These are phyloP conservation scores for Therioaphis trifolii DNA, from an alignment of 2,888 invertebrate species.

Conservation along the genomic window DNA sequence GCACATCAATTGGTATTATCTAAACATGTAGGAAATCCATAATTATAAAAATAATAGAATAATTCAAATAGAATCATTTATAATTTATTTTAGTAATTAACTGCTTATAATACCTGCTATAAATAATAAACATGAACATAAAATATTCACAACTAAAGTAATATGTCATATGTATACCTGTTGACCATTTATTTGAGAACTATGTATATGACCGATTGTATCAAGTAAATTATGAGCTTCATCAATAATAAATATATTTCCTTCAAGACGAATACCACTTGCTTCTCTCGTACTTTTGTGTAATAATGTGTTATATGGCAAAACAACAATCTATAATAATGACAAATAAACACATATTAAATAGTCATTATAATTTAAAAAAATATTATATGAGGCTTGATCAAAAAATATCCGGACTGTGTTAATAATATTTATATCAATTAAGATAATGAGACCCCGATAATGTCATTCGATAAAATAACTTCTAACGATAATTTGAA, in stretches of 20 bases:
- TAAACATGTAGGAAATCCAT: background rate
- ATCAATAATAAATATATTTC: conserved; percentile 88
- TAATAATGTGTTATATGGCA: conserved; percentile 83
- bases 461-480: no score
- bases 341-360: no score
- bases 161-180: conserved; percentile 70
- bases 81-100: no score
- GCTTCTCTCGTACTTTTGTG: conserved; percentile 82
- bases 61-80: background rate
- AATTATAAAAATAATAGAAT: background rate
- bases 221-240: conserved; percentile 97
- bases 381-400: no score
- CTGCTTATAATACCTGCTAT: no score
- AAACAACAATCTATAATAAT: conserved; percentile 73
- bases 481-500: no score
- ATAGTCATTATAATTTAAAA: background rate
- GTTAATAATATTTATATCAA: background rate
- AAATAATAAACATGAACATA: no score
- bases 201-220: conserved; percentile 87
- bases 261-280: conserved; percentile 77
- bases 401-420: background rate
- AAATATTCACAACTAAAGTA: background rate
- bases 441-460: no score
- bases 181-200: conserved; percentile 77
- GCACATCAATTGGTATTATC: no score